Evolutionary conservation across 2,888 invertebrate species (phyloP).

Genomic region (Gymnocheta viridis): DNA sequence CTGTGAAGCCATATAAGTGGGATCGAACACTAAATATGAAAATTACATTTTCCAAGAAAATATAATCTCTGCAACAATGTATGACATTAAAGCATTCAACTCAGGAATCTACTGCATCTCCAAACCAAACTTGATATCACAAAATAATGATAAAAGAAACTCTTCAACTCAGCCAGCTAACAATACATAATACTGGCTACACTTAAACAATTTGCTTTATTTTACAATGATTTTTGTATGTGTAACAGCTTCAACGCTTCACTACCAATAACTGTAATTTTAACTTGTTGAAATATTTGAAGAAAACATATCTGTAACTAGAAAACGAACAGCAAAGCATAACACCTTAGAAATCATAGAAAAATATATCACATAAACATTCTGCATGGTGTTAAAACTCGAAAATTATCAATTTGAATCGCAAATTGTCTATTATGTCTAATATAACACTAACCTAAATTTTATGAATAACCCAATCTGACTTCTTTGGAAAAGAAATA

Average conservation of each 20-base stretch:
- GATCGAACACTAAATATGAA: background rate
- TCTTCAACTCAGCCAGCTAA: background rate
- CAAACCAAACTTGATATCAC: background rate
- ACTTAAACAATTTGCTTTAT: background rate
- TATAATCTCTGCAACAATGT: slow-evolving; percentile 12
- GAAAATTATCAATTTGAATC: slow-evolving; percentile 54
- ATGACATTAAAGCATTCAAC: background rate
- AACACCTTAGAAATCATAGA: background rate
- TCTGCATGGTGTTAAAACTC: background rate
- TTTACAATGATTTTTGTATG: background rate
- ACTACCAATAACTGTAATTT: background rate
- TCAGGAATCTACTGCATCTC: background rate
- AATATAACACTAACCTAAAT: slow-evolving; percentile 68
- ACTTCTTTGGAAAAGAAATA: slow-evolving; percentile 32
- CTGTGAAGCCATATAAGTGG: slow-evolving; percentile 18
- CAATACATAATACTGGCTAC: background rate
- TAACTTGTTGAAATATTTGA: background rate
- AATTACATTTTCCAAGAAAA: background rate
- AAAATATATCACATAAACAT: background rate
- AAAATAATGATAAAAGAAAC: background rate
- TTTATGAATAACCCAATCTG: slow-evolving; percentile 54
- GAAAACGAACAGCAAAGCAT: background rate
- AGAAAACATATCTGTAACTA: background rate
- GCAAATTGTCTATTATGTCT: slow-evolving; percentile 52
- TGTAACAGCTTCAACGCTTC: background rate